Evolutionary conservation across 2,113 vertebrate genomes (phyloP).

Genomic region (Myiozetetes cayanensis): DNA sequence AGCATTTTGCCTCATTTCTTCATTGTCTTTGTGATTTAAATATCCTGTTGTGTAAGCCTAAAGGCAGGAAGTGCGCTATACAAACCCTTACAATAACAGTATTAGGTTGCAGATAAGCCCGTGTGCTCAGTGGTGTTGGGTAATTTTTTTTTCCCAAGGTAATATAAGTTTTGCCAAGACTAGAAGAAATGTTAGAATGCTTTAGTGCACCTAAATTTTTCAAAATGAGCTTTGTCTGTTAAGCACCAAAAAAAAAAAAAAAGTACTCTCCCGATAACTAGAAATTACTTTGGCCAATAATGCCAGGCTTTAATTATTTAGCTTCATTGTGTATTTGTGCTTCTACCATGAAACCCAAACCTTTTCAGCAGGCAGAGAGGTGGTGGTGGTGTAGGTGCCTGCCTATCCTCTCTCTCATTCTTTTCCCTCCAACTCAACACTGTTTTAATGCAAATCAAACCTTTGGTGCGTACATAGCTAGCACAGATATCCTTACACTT

Average conservation of each 20-base stretch:
- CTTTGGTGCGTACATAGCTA: background rate
- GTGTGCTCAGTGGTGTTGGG: background rate
- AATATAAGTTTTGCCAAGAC: background rate
- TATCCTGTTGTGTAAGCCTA: constrained; percentile 76
- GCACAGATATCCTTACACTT: constrained; percentile 23
- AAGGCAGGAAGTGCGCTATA: constrained; percentile 79
- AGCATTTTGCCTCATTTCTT: constrained; percentile 26
- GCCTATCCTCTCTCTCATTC: background rate
- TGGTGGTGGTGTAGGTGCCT: background rate
- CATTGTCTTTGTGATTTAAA: constrained; percentile 70
- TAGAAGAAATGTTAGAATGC: background rate
- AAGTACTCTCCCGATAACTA: background rate
- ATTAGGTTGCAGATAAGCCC: constrained; percentile 63
- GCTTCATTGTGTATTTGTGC: constrained; percentile 1
- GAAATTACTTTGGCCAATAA: background rate
- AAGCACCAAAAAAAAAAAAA: background rate
- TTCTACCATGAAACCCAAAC: constrained; percentile 39
- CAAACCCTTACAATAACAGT: constrained; percentile 54
- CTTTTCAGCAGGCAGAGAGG: background rate
- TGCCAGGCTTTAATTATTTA: constrained; percentile 55
- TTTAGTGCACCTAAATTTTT: background rate
- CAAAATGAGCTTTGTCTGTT: background rate
- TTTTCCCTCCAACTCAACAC: background rate
- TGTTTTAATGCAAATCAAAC: constrained; percentile 32
- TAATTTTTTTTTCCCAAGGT: background rate